Evolutionary conservation across 2,797 vertebrate genomes (phyloP).

Genomic region (Sebastes diploproa): DNA sequence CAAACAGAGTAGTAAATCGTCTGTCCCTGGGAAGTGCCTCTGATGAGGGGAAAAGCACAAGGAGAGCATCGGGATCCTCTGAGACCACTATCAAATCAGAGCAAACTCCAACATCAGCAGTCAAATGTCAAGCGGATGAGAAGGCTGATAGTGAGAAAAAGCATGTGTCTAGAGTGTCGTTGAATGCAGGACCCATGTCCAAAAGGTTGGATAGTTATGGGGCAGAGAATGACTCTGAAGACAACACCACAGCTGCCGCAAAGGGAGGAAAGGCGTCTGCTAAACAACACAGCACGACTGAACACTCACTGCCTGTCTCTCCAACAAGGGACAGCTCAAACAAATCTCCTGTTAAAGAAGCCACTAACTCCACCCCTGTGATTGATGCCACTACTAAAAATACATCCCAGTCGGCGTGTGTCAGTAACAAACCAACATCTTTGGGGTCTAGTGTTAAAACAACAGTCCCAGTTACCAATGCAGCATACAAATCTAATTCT

Average conservation of each 20-base stretch:
- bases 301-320: conserved; percentile 62
- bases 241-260: conserved; percentile 68
- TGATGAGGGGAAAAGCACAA: conserved; percentile 83
- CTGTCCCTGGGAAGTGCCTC: conserved; percentile 77
- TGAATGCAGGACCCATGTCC: conserved; percentile 93
- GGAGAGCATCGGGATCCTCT: conserved; percentile 76
- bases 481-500: conserved; percentile 54
- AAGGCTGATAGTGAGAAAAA: conserved; percentile 69
- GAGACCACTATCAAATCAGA: conserved; percentile 81
- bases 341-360: conserved; percentile 60
- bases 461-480: conserved; percentile 37
- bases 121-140: conserved; percentile 66
- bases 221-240: conserved; percentile 84
- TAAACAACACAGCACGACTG: conserved; percentile 58
- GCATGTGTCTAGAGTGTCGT: conserved; percentile 56
- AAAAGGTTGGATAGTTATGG: conserved; percentile 88
- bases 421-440: conserved; percentile 50
- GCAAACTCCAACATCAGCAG: conserved; percentile 47
- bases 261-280: conserved; percentile 60
- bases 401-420: conserved; percentile 19
- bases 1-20: conserved; percentile 74
- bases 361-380: conserved; percentile 38
- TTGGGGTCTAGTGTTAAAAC: conserved; percentile 54
- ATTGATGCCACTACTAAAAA: conserved; percentile 61
- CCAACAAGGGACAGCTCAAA: conserved; percentile 57